Evolutionary conservation across 1,140 invertebrate genomes (phyloP).

Genomic region (Armadillidium nasatum): DNA sequence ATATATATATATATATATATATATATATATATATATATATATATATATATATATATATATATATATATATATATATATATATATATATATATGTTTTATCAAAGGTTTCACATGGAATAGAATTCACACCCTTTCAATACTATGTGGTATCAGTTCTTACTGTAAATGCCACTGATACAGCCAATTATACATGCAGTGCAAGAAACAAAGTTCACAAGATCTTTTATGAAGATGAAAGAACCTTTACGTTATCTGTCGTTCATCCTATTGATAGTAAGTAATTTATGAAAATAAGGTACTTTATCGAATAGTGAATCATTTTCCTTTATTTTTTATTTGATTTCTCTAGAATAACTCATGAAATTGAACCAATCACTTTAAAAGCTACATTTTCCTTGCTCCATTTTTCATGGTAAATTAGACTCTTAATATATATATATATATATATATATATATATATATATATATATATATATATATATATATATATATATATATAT

Average conservation of each 20-base stretch:
- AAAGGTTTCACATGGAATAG: background rate
- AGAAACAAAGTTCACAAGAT: constrained; percentile 41
- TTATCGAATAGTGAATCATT: background rate
- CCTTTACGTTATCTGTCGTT: constrained; percentile 27
- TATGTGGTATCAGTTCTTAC: constrained; percentile 46
- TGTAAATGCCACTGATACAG: constrained; percentile 48
- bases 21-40: too few species aligned
- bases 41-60: too few species aligned
- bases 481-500: too few species aligned
- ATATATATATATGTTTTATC: too few species aligned
- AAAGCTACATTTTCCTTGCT: background rate
- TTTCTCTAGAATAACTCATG: too few species aligned
- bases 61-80: too few species aligned
- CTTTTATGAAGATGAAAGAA: background rate
- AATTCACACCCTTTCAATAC: constrained; percentile 4
- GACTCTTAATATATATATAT: background rate
- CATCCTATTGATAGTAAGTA: constrained; percentile 37
- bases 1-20: too few species aligned
- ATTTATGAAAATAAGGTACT: background rate
- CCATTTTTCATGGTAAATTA: too few species aligned
- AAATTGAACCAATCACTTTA: too few species aligned
- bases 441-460: background rate
- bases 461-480: background rate
- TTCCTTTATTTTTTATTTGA: too few species aligned
- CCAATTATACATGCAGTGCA: constrained; percentile 48